phyloP scores from a whole-genome alignment of 2,888 invertebrate species.

The Habroteleia sp. region DNA sequence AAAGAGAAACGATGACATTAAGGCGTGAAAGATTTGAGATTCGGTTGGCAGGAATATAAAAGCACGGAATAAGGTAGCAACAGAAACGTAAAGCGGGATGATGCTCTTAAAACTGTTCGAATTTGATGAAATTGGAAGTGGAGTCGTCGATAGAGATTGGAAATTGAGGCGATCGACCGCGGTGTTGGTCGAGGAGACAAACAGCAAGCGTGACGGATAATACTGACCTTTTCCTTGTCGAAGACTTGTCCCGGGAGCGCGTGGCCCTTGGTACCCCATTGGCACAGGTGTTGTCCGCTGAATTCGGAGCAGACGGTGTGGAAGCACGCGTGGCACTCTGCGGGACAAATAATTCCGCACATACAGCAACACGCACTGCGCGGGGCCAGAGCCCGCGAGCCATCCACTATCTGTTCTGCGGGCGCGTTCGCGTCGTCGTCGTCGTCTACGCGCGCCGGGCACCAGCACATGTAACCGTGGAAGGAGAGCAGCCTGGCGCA shows the following conservation, averaged over 20 bases:
- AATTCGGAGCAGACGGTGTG: conserved; percentile 83
- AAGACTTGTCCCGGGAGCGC: conserved; percentile 76
- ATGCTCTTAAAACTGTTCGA: too few relatives aligned
- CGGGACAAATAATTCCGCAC: conserved; percentile 84
- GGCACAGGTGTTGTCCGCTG: conserved; percentile 77
- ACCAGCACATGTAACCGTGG: conserved; percentile 79
- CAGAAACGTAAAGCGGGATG: too few relatives aligned
- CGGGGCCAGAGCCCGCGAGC: conserved; percentile 1
- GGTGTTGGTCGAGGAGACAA: too few relatives aligned
- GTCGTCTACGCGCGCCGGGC: conserved; percentile 50
- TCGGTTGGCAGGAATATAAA: too few relatives aligned
- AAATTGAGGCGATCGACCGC: too few relatives aligned
- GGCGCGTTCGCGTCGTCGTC: neutral
- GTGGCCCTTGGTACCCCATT: conserved; percentile 79
- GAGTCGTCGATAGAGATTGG: too few relatives aligned
- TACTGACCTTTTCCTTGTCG: conserved; percentile 78
- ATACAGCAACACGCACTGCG: conserved; percentile 83
- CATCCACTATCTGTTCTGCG: conserved; percentile 54
- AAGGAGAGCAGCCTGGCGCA: conserved; percentile 78
- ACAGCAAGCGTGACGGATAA: neutral
- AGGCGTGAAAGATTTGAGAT: too few relatives aligned
- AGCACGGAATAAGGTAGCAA: too few relatives aligned
- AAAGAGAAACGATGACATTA: too few relatives aligned
- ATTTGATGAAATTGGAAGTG: too few relatives aligned
- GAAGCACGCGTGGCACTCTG: conserved; percentile 86